A percentile compares a stretch with the other conserved stretches of the same genome.
Conservation (phyloP, 1,140 invertebrate species). For the Caerostris extrusa region DNA sequence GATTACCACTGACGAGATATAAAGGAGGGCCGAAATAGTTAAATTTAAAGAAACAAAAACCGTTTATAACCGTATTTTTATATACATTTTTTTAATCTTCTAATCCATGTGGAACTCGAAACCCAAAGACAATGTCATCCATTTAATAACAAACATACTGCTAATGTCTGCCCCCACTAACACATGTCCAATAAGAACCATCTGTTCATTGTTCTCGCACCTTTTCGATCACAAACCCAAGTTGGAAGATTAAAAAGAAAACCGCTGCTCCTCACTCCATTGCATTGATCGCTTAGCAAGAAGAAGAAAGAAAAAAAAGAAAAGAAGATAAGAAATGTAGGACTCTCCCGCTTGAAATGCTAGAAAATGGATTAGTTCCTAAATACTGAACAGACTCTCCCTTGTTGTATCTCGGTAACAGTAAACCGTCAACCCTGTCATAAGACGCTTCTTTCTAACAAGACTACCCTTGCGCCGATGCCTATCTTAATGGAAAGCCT, state of each 20-base stretch:
- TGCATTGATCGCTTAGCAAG: slow-evolving; percentile 4
- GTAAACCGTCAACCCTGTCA: slow-evolving; percentile 68
- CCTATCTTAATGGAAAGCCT: slow-evolving; percentile 74
- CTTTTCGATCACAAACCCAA: not conserved
- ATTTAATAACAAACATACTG: not conserved
- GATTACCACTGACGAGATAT: too few species aligned
- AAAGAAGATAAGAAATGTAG: not conserved
- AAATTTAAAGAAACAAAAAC: too few species aligned
- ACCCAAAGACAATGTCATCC: not conserved
- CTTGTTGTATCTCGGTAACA: slow-evolving; percentile 63
- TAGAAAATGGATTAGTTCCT: slow-evolving; percentile 69
- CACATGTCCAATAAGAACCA: not conserved
- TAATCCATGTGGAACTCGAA: not conserved
- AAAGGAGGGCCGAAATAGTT: too few species aligned
- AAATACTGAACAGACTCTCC: slow-evolving; percentile 58
- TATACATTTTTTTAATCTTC: too few species aligned
- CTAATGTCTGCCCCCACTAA: not conserved
- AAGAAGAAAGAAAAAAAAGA: not conserved
- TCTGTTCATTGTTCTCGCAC: not conserved
- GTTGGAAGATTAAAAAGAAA: not conserved
- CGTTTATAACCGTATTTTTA: too few species aligned
- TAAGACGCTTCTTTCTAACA: slow-evolving; percentile 58
- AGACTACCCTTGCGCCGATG: slow-evolving; percentile 46
- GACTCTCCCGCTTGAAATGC: slow-evolving; percentile 37
- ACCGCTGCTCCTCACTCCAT: not conserved